A percentile compares a stretch with the other conserved stretches of the same genome.
Conservation (phyloP, 1,140 invertebrate genomes). For the Nasonia giraulti region DNA sequence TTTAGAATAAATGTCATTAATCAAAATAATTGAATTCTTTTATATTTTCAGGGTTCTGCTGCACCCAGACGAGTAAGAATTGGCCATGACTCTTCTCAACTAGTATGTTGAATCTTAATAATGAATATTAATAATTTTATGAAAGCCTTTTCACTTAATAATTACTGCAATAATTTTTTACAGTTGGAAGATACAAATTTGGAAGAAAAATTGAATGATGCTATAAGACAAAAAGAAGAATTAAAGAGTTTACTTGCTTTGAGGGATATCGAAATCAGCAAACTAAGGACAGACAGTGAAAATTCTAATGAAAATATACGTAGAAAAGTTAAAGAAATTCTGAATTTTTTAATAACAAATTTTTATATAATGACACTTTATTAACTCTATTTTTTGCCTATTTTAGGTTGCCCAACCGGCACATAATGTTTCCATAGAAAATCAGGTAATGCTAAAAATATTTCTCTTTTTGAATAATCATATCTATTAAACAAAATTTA, state of each 20-base stretch:
- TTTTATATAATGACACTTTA: not conserved
- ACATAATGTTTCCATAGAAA: not conserved
- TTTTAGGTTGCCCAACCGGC: conserved; percentile 17
- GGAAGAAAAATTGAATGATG: not conserved
- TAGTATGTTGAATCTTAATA: conserved; percentile 18
- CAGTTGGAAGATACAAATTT: not conserved
- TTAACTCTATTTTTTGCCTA: not conserved
- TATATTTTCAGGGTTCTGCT: conserved; percentile 45
- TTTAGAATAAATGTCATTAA: conserved; percentile 6
- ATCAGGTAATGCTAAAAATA: conserved; percentile 22
- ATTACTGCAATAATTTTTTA: not conserved
- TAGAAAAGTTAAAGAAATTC: conserved; percentile 21
- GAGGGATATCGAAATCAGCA: conserved; percentile 40
- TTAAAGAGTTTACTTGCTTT: conserved; percentile 9
- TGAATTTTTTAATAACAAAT: conserved; percentile 24
- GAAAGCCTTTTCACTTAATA: not conserved
- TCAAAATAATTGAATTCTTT: not conserved
- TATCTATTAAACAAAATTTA: not conserved
- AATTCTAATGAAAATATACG: conserved; percentile 4
- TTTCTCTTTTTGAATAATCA: conserved; percentile 26
- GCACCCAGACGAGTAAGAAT: conserved; percentile 50
- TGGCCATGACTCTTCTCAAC: conserved; percentile 26
- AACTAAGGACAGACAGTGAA: conserved; percentile 28
- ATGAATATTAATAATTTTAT: conserved; percentile 11
- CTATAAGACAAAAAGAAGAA: conserved; percentile 37